Conservation (phyloP, 1,140 invertebrate species). For the Drosophila willistoni region DNA sequence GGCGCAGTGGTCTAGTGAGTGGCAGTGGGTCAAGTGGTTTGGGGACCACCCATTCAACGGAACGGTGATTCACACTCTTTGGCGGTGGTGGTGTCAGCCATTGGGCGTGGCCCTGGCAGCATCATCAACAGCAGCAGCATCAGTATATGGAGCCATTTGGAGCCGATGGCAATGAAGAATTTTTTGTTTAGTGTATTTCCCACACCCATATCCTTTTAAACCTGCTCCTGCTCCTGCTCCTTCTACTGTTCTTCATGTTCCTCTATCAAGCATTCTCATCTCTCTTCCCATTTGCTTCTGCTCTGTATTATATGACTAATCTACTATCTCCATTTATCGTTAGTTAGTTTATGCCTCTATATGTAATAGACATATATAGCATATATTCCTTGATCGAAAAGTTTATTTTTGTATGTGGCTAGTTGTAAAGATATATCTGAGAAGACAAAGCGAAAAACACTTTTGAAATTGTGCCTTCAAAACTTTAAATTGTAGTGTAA, state of each 20-base stretch:
- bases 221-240: no score
- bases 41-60: constrained; percentile 75
- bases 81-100: constrained; percentile 35
- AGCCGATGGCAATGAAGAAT: constrained; percentile 67
- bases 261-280: no score
- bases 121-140: constrained; percentile 29
- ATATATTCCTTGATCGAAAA: constrained; percentile 3
- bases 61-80: constrained; percentile 76
- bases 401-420: constrained; percentile 33
- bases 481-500: constrained; percentile 59
- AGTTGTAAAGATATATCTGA: constrained; percentile 44
- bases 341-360: background rate
- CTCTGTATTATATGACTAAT: constrained; percentile 3
- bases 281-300: background rate
- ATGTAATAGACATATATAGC: constrained; percentile 4
- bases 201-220: background rate
- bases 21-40: constrained; percentile 53
- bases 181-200: constrained; percentile 53
- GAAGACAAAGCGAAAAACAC: constrained; percentile 42
- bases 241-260: no score
- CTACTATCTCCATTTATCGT: constrained; percentile 16
- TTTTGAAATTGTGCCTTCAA: constrained; percentile 79
- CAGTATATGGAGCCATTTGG: constrained; percentile 55
- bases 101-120: constrained; percentile 67
- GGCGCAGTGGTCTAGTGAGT: constrained; percentile 55